Evolutionary conservation across 2,797 vertebrate species (phyloP).

Genomic region (Silurus aristotelis): DNA sequence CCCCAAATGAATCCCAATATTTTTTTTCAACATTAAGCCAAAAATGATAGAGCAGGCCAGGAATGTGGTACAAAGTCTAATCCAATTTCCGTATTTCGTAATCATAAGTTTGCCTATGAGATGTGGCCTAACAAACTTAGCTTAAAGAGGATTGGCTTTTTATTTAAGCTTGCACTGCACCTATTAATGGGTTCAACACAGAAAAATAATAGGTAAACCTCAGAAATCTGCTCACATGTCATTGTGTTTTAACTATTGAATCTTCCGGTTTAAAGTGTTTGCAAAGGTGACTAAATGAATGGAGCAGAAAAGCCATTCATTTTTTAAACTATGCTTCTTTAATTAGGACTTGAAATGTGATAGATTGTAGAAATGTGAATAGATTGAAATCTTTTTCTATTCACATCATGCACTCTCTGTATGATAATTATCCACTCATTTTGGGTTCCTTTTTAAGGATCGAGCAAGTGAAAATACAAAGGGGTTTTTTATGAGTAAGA

Average conservation of each 20-base stretch:
- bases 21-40: neutral
- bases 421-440: neutral
- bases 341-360: neutral
- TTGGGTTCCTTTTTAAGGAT: neutral
- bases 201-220: constrained; percentile 10
- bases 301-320: neutral
- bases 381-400: neutral
- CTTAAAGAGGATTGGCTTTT: constrained; percentile 37
- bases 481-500: neutral
- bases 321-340: neutral
- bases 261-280: neutral
- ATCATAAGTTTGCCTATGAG: neutral
- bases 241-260: neutral
- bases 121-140: constrained; percentile 37
- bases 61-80: neutral
- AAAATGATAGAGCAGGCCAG: neutral
- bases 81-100: neutral
- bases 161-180: constrained; percentile 14
- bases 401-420: neutral
- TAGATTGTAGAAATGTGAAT: neutral
- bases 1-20: neutral
- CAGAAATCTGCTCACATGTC: neutral
- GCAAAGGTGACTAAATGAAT: no score
- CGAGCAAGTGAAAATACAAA: neutral
- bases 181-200: constrained; percentile 44